Percentiles rank a stretch among this genome's conserved stretches.
Evolutionary conservation across 2,797 vertebrate species (phyloP).

Genomic region (Xyrichtys novacula): DNA sequence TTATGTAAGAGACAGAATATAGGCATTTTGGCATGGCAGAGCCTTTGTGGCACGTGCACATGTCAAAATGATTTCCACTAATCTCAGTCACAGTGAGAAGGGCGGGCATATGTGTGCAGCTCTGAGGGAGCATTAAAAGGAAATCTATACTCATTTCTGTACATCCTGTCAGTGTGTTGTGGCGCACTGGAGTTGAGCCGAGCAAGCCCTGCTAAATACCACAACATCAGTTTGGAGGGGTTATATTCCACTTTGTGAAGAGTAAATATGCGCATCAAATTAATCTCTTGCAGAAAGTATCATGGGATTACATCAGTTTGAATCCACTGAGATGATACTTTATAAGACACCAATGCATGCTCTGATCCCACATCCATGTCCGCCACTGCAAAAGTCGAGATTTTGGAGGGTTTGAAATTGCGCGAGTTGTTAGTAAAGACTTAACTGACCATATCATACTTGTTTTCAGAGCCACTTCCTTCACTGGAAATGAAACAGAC

Average conservation of each 20-base stretch:
- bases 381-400: not conserved
- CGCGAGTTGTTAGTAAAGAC: not conserved
- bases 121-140: conserved; percentile 38
- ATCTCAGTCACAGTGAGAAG: conserved; percentile 55
- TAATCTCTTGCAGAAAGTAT: conserved; percentile 9
- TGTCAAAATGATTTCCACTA: conserved; percentile 61
- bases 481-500: not conserved
- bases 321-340: no score
- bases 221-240: not conserved
- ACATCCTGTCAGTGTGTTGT: conserved; percentile 23
- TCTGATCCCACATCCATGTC: not conserved
- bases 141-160: conserved; percentile 28
- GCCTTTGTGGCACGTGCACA: conserved; percentile 49
- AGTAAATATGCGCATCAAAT: conserved; percentile 33
- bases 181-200: conserved; percentile 7
- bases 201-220: conserved; percentile 8
- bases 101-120: conserved; percentile 46
- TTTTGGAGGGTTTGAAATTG: not conserved
- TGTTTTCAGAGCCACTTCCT: not conserved
- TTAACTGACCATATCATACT: not conserved
- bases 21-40: conserved; percentile 46
- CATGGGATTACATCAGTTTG: conserved; percentile 35
- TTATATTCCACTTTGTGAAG: conserved; percentile 18
- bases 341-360: no score
- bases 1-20: conserved; percentile 64